Evolutionary conservation across 2,797 vertebrate genomes (phyloP).

Genomic region (Myotis pilosus): DNA sequence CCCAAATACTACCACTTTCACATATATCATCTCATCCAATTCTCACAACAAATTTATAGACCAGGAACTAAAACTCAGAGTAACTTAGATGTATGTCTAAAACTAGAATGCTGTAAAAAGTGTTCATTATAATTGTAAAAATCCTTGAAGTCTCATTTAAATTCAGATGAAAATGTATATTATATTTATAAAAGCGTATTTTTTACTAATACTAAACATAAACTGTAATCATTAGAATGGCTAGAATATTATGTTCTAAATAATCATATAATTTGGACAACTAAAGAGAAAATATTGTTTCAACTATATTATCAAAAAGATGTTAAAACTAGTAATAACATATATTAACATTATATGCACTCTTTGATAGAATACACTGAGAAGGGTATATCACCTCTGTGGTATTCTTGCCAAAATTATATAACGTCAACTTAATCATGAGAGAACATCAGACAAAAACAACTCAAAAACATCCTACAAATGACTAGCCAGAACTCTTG

Average conservation of each 20-base stretch:
- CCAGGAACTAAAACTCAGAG: not conserved
- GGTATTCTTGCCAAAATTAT: not conserved
- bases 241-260: not conserved
- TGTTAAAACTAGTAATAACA: not conserved
- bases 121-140: not conserved
- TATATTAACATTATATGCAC: not conserved
- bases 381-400: not conserved
- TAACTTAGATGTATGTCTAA: not conserved
- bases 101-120: not conserved
- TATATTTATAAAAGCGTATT: slow-evolving; percentile 2
- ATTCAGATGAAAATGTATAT: not conserved
- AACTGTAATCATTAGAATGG: not conserved
- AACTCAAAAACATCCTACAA: not conserved
- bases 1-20: not conserved
- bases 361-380: not conserved
- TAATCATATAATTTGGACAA: not conserved
- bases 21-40: not conserved
- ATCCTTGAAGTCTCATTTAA: not conserved
- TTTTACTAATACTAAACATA: slow-evolving; percentile 28
- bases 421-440: not conserved
- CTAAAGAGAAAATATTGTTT: not conserved
- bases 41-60: not conserved
- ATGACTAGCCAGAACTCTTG: not conserved
- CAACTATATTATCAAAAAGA: not conserved
- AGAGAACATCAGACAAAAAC: not conserved